Base-by-base conservation (phyloP, 37 sponge, comb jelly and placozoan genomes). In the Mnemiopsis leidyi region DNA sequence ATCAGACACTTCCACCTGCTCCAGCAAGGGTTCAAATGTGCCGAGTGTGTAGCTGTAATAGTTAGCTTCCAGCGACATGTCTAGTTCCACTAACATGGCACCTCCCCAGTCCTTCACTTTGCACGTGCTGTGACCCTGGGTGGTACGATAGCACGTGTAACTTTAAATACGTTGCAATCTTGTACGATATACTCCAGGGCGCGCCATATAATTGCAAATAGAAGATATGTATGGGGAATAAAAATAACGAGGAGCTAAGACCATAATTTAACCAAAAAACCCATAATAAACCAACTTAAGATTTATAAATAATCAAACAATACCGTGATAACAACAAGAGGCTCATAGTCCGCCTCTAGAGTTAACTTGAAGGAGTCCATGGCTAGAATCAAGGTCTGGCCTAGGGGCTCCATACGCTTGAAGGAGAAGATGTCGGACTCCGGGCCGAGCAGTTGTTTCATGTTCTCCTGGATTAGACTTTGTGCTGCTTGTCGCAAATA, bases 11-110 rank as follows among this genome's bases (percentile, higher is more conserved):
- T 85, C 90, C 26, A 85, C 90, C 16, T 35, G 90, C 26, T 85
- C 90, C 61, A 85, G 30, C 25, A 85, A 23, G 0, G 90, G 90
- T 39, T 85, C 90, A 21, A 32, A 85, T n/a, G 90, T 85, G 0
- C 90, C 90, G 2, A 85, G 61, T 25, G 90, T 39, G 61, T 85
- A 85, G 35, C 90, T 85, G 90, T 85, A 85, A 61, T 85, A 85
- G 90, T 85, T 85, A 85, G 90, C 90, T 5, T 85, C 90, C 24
- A 85, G 33, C 0, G 40, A 40, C 0, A 85, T 13, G 61, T 85
- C 90, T 28, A 85, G 32, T n/a, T 85, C 90, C 5, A 85, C 61
- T n/a, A 85, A 85, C 90, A 85, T 85, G 2, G 90, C 90, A 2
- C 90, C 90, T 21, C 61, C 90, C 90, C 90, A 85, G 30, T 85